Evolutionary conservation across 2,113 vertebrate genomes (phyloP).

Genomic region (Setophaga kirtlandii): DNA sequence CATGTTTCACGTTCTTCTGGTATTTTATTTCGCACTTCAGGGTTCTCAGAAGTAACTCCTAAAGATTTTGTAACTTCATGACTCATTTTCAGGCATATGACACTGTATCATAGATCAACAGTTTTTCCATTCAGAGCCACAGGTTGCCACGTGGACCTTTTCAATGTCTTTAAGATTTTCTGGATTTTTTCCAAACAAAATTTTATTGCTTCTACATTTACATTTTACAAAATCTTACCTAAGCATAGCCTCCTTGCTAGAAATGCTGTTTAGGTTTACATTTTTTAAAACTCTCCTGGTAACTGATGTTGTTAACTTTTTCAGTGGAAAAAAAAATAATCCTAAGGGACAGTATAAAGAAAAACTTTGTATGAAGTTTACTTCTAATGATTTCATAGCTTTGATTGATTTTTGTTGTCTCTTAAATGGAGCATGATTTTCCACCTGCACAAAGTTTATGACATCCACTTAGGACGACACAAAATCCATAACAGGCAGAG

Average conservation of each 20-base stretch:
- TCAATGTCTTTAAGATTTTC: not conserved
- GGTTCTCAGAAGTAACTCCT: not conserved
- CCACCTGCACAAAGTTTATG: not conserved
- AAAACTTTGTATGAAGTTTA: not conserved
- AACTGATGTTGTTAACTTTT: not conserved
- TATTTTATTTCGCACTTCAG: not conserved
- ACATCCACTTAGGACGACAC: not conserved
- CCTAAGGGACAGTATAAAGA: not conserved
- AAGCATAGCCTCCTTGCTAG: not conserved
- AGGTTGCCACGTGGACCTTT: fast-evolving
- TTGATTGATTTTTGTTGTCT: not conserved
- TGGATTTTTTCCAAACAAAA: not conserved
- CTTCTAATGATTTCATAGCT: not conserved
- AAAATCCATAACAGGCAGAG: not conserved
- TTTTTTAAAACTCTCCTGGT: not conserved
- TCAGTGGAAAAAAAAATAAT: not conserved
- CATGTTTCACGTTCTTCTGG: fast-evolving
- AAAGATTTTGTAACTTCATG: not conserved
- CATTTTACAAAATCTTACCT: not conserved
- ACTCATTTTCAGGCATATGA: not conserved
- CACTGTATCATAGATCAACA: not conserved
- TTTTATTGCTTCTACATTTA: not conserved
- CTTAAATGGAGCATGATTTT: not conserved
- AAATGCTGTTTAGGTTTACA: not conserved
- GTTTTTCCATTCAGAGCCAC: not conserved